phyloP scores from a whole-genome alignment of 2,888 invertebrate species.

The Microchrysa polita region DNA sequence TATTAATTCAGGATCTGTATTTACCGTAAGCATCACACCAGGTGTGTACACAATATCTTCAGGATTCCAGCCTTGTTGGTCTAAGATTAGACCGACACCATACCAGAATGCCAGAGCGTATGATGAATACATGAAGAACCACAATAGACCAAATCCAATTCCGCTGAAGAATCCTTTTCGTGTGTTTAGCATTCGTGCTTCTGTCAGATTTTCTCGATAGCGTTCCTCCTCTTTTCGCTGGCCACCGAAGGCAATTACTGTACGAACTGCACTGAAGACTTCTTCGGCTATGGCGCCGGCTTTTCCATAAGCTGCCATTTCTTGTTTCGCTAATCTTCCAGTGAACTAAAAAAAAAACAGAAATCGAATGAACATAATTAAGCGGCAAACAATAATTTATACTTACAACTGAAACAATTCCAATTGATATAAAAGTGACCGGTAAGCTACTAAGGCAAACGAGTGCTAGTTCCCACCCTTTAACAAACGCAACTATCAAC shows the following conservation, averaged over 20 bases:
- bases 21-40: slow-evolving; percentile 75
- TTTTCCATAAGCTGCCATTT: slow-evolving; percentile 76
- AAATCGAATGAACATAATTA: no score
- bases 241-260: slow-evolving; percentile 83
- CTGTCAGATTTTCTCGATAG: slow-evolving; percentile 71
- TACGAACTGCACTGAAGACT: slow-evolving; percentile 76
- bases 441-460: slow-evolving; percentile 79
- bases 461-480: slow-evolving; percentile 84
- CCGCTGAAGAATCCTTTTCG: slow-evolving; percentile 75
- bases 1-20: background rate
- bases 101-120: slow-evolving; percentile 88
- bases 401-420: slow-evolving; percentile 71
- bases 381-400: no score
- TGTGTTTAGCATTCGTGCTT: slow-evolving; percentile 75
- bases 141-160: slow-evolving; percentile 75
- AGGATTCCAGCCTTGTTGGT: slow-evolving; percentile 65
- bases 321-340: slow-evolving; percentile 71
- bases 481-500: slow-evolving; percentile 75
- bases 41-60: slow-evolving; percentile 68
- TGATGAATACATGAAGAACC: slow-evolving; percentile 80
- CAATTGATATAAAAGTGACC: slow-evolving; percentile 72
- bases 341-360: slow-evolving; percentile 66
- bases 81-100: slow-evolving; percentile 74
- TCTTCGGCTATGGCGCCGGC: slow-evolving; percentile 83
- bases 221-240: slow-evolving; percentile 75